phyloP scores from a whole-genome alignment of 64 coral and sea anemone genomes.

The Trachythela sp. region DNA sequence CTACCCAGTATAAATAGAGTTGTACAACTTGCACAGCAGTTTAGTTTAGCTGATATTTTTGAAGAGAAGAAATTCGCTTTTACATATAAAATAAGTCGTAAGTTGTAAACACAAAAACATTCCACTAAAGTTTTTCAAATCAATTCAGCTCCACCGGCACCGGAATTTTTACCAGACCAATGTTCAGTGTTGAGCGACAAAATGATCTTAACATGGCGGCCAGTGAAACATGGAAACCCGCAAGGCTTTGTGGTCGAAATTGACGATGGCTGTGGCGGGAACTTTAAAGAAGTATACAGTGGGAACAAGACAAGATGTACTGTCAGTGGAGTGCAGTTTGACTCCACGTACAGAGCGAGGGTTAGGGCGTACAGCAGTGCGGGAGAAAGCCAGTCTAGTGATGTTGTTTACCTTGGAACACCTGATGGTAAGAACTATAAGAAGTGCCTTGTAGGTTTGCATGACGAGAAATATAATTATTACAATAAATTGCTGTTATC shows the following conservation, averaged over 20 bases:
- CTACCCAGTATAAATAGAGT: no score
- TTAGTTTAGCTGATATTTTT: no score
- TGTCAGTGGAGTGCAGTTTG: slow-evolving; percentile 86
- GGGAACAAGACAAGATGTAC: slow-evolving; percentile 74
- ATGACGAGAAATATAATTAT: no score
- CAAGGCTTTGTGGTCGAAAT: slow-evolving; percentile 91
- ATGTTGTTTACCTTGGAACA: slow-evolving; percentile 82
- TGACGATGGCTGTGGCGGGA: slow-evolving; percentile 85
- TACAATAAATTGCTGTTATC: no score
- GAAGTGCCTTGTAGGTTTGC: not conserved
- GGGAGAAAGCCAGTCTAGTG: slow-evolving; percentile 83
- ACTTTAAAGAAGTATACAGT: slow-evolving; percentile 82
- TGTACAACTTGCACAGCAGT: no score
- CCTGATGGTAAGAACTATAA: slow-evolving; percentile 67
- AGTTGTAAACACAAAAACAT: no score
- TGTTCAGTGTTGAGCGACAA: slow-evolving; percentile 86
- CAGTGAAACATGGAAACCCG: slow-evolving; percentile 69
- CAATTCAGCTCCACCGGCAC: slow-evolving; percentile 69
- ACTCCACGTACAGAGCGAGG: slow-evolving; percentile 90
- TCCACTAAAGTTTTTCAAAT: no score
- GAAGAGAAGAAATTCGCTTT: no score
- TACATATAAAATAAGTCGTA: no score
- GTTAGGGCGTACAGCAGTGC: slow-evolving; percentile 77
- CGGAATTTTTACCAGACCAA: slow-evolving; percentile 87
- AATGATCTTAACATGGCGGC: slow-evolving; percentile 86